These are phyloP conservation scores for Tipula helvola DNA, from an alignment of 2,888 invertebrate genomes.

Conservation along the genomic window DNA sequence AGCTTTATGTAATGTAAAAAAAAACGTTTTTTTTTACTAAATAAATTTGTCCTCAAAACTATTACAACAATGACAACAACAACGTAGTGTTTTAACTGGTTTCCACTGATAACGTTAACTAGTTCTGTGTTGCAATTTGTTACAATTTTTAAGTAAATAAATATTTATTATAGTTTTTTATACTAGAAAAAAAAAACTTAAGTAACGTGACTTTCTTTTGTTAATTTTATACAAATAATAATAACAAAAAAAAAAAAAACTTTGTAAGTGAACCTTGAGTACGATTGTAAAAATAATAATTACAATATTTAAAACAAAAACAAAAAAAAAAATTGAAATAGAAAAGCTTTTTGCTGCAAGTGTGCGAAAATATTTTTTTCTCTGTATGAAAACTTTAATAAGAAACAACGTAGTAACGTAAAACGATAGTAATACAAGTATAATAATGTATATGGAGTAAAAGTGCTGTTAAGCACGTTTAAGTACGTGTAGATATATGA, in stretches of 20 bases:
- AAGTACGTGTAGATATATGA: neutral
- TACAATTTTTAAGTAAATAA: neutral
- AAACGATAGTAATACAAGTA: neutral
- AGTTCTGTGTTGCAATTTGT: neutral
- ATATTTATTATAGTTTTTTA: neutral
- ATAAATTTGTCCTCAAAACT: neutral
- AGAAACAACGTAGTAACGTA: neutral
- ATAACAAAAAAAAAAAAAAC: neutral
- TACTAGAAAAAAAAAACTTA: neutral
- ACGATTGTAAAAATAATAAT: neutral
- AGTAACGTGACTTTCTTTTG: constrained; percentile 4
- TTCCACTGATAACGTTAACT: neutral
- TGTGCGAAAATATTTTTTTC: neutral
- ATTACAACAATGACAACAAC: neutral
- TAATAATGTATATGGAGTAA: neutral
- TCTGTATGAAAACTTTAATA: neutral
- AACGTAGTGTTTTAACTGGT: neutral
- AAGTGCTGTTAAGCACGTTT: neutral
- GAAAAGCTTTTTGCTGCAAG: neutral
- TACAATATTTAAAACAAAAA: neutral
- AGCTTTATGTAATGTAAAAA: neutral
- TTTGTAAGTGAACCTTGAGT: neutral
- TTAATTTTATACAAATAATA: neutral
- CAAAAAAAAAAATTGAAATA: neutral
- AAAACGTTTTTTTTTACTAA: neutral